Evolutionary conservation across 2,888 invertebrate genomes (phyloP), one percentile per base, ranked within the genome.

Genomic region (Hemistola chrysoprasaria): DNA sequence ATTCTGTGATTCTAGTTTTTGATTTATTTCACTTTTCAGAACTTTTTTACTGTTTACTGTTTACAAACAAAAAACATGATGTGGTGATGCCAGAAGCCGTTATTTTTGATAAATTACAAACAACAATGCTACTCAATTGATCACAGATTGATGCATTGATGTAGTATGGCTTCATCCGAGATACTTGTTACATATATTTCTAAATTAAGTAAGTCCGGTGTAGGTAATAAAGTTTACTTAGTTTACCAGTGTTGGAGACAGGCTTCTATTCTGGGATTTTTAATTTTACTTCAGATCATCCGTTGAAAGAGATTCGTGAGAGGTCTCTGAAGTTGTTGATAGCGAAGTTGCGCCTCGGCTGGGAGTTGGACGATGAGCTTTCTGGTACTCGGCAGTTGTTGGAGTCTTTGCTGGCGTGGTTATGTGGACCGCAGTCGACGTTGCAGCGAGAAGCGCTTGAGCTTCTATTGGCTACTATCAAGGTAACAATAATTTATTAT

Each of bases 271-370:
- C n/a, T n/a, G n/a, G n/a, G n/a, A n/a, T 22, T 10, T 22, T 3
- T 22, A 8, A 29, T 9, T 23, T 3, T 25, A 22, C 66, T 71
- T 43, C 51, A 92, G 92, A 79, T 49, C 92, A 92, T 62, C 81
- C 83, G 6, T 59, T 92, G 30, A 88, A 83, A 54, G 92, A 92
- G 74, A 92, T 92, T 53, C 84, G 92, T 22, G 79, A 90, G 47
- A 80, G 92, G 43, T 84, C 91, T 6, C 71, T 92, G 9, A 75
- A 87, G 40, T 75, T 89, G 50, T 72, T 92, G 33, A 66, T 90
- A 50, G 90, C 92, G 0, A 94, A 94, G 68, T 74, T 93, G n/a
- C 90, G 90, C 40, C 77, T 91, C 49, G 93, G 92, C 9, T 91
- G 92, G 78, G 77, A 88, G 36, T 80, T 91, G 33, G 90, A 92